Percentiles rank a stretch among this genome's conserved stretches.
Conservation (phyloP, 2,797 vertebrate species). For the Fistularia tabacaria region DNA sequence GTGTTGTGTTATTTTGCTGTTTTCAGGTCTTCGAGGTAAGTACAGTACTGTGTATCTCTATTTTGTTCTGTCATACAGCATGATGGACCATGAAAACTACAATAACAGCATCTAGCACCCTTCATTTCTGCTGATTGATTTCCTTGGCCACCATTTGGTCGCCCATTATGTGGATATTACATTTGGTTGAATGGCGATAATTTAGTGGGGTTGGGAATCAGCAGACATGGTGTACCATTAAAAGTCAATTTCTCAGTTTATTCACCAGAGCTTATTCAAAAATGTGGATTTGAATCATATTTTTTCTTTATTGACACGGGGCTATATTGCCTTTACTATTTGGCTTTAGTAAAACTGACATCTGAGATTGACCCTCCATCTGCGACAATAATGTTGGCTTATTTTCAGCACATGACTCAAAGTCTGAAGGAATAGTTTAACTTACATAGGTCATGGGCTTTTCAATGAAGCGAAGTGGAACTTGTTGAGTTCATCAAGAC, state of each 20-base stretch:
- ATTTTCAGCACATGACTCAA: too few species aligned
- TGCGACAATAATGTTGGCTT: too few species aligned
- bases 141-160: background rate
- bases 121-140: conserved; percentile 51
- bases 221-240: conserved; percentile 33
- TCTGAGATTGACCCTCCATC: too few species aligned
- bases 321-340: background rate
- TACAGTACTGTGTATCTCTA: conserved; percentile 25
- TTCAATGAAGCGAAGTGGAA: too few species aligned
- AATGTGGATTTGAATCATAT: conserved; percentile 4
- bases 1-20: conserved; percentile 48
- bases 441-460: too few species aligned
- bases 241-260: background rate
- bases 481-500: too few species aligned
- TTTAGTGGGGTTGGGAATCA: conserved; percentile 32
- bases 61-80: conserved; percentile 31
- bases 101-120: background rate
- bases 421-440: too few species aligned
- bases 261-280: conserved; percentile 9
- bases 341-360: too few species aligned
- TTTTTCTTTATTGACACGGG: conserved; percentile 12
- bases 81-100: conserved; percentile 24
- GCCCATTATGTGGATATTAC: conserved; percentile 11
- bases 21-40: conserved; percentile 63
- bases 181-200: conserved; percentile 6